Conservation (phyloP, 2,888 invertebrate species). For the Troides oblongomaculatus region DNA sequence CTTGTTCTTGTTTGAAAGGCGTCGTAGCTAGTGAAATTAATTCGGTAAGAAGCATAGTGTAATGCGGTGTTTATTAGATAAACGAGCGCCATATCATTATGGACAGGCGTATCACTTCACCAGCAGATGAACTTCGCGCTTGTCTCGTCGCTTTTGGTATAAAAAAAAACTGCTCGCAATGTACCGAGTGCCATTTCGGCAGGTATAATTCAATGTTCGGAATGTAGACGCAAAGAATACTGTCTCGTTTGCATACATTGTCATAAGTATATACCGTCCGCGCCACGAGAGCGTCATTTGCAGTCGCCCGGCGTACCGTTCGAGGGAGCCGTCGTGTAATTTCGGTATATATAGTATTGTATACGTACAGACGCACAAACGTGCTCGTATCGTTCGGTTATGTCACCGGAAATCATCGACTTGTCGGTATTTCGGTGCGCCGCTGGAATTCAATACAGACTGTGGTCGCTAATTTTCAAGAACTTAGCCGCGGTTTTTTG, state of each 20-base stretch:
- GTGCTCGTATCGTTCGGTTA: constrained; percentile 17
- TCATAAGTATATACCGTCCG: constrained; percentile 12
- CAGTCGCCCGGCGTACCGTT: constrained; percentile 25
- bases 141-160: background rate
- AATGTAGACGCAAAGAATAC: constrained; percentile 21
- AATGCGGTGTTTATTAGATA: too few relatives aligned
- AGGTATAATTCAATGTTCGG: constrained; percentile 16
- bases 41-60: too few relatives aligned
- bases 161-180: background rate
- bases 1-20: too few relatives aligned
- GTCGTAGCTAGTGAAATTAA: too few relatives aligned
- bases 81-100: too few relatives aligned
- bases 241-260: constrained; percentile 27
- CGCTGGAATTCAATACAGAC: constrained; percentile 3
- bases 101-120: too few relatives aligned
- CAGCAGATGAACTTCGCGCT: too few relatives aligned
- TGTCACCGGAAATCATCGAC: constrained; percentile 30
- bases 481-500: background rate
- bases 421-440: constrained; percentile 25
- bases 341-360: constrained; percentile 24
- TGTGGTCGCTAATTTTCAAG: background rate
- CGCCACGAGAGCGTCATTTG: constrained; percentile 25
- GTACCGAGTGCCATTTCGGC: constrained; percentile 4
- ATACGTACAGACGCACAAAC: constrained; percentile 5
- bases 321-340: constrained; percentile 25